Evolutionary conservation across 2,888 invertebrate species (phyloP).

Genomic region (Ashinkailepas kermadecensis): DNA sequence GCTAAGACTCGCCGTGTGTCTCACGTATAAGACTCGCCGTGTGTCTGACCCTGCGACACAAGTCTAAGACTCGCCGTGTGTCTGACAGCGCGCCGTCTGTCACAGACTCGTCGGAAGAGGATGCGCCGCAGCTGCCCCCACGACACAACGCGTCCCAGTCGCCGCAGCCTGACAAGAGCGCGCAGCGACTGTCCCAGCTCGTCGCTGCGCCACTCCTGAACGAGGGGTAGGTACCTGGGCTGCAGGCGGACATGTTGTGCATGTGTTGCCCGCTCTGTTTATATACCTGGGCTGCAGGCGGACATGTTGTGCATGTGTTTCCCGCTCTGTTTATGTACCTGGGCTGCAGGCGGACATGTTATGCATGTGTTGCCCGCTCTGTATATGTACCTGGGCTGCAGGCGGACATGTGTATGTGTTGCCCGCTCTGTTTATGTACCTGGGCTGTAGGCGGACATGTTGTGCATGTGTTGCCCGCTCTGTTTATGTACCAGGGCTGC

Average conservation of each 20-base stretch:
- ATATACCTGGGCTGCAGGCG: not conserved
- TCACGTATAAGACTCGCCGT: not conserved
- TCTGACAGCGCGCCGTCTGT: slow-evolving; percentile 17
- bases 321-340: too few relatives aligned
- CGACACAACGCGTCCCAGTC: not conserved
- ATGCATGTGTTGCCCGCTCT: too few relatives aligned
- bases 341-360: too few relatives aligned
- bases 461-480: not conserved
- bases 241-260: not conserved
- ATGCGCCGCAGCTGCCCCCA: not conserved
- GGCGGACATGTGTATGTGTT: too few relatives aligned
- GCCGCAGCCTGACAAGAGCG: not conserved
- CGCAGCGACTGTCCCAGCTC: not conserved
- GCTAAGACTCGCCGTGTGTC: not conserved
- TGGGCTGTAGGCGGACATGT: not conserved
- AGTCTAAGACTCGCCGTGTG: not conserved
- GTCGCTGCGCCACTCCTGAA: slow-evolving; percentile 9
- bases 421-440: too few relatives aligned
- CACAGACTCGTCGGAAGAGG: slow-evolving; percentile 14
- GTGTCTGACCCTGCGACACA: not conserved
- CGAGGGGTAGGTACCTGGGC: not conserved
- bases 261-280: not conserved
- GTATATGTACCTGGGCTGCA: too few relatives aligned
- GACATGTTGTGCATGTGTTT: too few relatives aligned
- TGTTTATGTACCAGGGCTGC: not conserved